These are phyloP conservation scores for Deilephila porcellus DNA, from an alignment of 2,888 invertebrate species.

Conservation along the genomic window DNA sequence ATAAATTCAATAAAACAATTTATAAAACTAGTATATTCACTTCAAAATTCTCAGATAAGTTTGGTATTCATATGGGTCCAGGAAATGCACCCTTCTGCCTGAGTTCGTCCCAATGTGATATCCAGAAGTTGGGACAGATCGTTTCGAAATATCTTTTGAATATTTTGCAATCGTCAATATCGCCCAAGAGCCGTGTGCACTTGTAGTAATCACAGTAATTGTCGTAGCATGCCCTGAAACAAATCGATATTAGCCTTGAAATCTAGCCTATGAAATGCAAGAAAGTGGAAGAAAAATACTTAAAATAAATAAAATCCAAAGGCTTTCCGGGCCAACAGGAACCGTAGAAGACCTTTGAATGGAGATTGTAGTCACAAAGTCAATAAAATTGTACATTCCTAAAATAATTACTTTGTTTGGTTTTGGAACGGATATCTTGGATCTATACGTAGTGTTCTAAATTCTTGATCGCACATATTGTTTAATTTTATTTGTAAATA, in stretches of 20 bases:
- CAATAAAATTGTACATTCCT: background rate
- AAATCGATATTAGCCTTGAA: background rate
- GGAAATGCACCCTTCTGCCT: constrained; percentile 74
- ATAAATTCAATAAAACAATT: background rate
- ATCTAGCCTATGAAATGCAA: background rate
- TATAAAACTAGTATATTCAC: constrained; percentile 20
- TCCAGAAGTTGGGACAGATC: constrained; percentile 78
- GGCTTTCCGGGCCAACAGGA: too few species aligned
- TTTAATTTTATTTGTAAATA: constrained; percentile 23
- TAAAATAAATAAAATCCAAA: too few species aligned
- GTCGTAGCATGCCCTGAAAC: constrained; percentile 73
- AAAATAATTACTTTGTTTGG: constrained; percentile 68
- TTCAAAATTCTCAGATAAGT: constrained; percentile 32
- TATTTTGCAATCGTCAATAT: constrained; percentile 74
- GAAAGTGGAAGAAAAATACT: too few species aligned
- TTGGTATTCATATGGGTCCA: constrained; percentile 62
- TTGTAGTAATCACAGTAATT: constrained; percentile 77
- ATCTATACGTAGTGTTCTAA: constrained; percentile 72
- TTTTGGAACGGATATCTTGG: constrained; percentile 75
- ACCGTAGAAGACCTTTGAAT: background rate
- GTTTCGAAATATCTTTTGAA: constrained; percentile 80
- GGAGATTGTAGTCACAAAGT: background rate
- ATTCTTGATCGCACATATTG: constrained; percentile 76
- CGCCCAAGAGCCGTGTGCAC: constrained; percentile 70
- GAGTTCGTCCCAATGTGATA: constrained; percentile 74